phyloP scores from a whole-genome alignment of 2,888 invertebrate species.

The Balanococcus diminutus region DNA sequence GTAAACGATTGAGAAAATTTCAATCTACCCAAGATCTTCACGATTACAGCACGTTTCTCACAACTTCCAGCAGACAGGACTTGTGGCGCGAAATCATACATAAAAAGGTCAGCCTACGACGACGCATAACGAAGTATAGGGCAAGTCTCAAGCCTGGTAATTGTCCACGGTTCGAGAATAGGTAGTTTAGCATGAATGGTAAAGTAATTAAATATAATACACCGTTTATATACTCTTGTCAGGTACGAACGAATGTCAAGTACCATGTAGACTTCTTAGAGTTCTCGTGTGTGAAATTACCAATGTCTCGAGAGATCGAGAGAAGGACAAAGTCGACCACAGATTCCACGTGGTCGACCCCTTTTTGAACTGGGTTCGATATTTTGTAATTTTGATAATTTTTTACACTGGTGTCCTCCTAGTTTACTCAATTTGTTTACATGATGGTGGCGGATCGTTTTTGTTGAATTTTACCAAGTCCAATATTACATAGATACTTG shows the following conservation, averaged over 20 bases:
- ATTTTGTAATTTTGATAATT: too few species aligned
- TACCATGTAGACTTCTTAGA: background rate
- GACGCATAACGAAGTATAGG: background rate
- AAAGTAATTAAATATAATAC: slow-evolving; percentile 18
- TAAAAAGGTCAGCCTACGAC: background rate
- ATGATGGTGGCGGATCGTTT: too few species aligned
- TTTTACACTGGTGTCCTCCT: too few species aligned
- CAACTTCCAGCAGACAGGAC: background rate
- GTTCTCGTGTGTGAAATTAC: background rate
- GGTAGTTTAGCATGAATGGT: background rate
- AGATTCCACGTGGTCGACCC: background rate
- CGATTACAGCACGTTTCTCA: background rate
- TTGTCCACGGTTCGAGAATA: slow-evolving; percentile 21
- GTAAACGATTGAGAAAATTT: background rate
- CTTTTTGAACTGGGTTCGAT: background rate
- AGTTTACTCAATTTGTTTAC: too few species aligned
- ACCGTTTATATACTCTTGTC: background rate
- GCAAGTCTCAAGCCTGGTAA: background rate
- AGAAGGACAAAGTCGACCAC: background rate
- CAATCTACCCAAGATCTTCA: background rate
- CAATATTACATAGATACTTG: too few species aligned
- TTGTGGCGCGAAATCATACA: background rate
- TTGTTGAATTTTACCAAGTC: too few species aligned
- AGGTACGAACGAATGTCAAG: background rate
- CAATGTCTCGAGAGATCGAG: background rate